phyloP scores from a whole-genome alignment of 2,113 vertebrate genomes.

The Periophthalmus modestus region DNA sequence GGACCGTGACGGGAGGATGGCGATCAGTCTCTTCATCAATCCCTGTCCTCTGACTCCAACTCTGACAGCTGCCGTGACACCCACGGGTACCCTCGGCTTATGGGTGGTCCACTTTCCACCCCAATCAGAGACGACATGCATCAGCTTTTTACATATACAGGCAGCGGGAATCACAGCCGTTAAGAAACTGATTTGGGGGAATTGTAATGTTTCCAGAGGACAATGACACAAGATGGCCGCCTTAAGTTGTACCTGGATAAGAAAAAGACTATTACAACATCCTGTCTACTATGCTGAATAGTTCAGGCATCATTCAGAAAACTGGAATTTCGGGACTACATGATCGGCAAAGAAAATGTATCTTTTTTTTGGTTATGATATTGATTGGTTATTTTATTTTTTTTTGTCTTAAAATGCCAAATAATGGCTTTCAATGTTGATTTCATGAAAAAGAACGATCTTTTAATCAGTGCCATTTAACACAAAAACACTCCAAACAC shows the following conservation, averaged over 20 bases:
- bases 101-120: constrained; percentile 61
- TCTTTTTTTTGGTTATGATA: too few species aligned
- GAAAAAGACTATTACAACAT: too few species aligned
- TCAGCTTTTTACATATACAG: constrained; percentile 43
- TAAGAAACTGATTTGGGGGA: constrained; percentile 24
- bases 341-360: too few species aligned
- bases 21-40: constrained; percentile 75
- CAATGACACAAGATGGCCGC: not conserved
- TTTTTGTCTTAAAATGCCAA: not conserved
- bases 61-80: constrained; percentile 77
- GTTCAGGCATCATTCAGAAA: too few species aligned
- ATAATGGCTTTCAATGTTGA: not conserved
- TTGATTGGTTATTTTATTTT: too few species aligned
- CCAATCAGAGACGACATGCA: constrained; percentile 62
- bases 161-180: constrained; percentile 39
- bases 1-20: constrained; percentile 68
- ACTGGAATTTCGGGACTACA: too few species aligned
- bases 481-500: not conserved
- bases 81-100: constrained; percentile 64
- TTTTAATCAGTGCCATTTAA: too few species aligned
- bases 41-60: constrained; percentile 67
- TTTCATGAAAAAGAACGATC: not conserved
- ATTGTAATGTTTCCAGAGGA: constrained; percentile 19
- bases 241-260: not conserved
- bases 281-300: too few species aligned